Percentiles rank a stretch among this genome's conserved stretches.
Conservation (phyloP, 2,888 invertebrate species). For the Torymus auratus region DNA sequence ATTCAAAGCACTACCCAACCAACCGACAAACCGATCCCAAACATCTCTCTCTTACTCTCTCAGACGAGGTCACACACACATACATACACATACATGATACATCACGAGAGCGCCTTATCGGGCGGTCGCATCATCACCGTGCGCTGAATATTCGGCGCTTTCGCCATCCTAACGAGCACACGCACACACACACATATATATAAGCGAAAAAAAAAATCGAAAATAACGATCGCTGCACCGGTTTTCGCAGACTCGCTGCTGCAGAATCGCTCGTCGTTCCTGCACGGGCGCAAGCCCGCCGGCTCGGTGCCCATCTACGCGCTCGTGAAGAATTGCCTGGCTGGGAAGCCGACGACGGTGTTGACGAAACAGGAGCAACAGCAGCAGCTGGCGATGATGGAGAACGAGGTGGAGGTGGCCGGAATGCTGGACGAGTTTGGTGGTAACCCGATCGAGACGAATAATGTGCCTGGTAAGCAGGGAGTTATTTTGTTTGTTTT, state of each 20-base stretch:
- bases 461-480: constrained; percentile 40
- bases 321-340: constrained; percentile 78
- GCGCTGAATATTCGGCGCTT: too few relatives aligned
- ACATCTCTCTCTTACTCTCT: too few relatives aligned
- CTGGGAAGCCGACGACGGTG: background rate
- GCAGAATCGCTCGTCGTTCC: constrained; percentile 78
- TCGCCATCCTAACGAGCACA: too few relatives aligned
- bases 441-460: constrained; percentile 30
- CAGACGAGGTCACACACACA: too few relatives aligned
- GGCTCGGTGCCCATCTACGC: constrained; percentile 81
- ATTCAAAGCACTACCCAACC: too few relatives aligned
- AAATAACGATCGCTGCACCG: background rate
- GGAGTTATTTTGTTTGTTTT: background rate
- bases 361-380: background rate
- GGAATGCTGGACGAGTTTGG: constrained; percentile 20
- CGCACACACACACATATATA: background rate
- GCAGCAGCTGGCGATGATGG: background rate
- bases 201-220: background rate
- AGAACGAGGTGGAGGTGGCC: background rate
- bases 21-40: too few relatives aligned
- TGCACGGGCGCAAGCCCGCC: constrained; percentile 80
- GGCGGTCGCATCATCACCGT: too few relatives aligned
- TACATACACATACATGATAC: too few relatives aligned
- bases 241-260: constrained; percentile 73
- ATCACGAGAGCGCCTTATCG: too few relatives aligned